Evolutionary conservation across 1,140 invertebrate genomes (phyloP).

Genomic region (Glossosoma conforme): DNA sequence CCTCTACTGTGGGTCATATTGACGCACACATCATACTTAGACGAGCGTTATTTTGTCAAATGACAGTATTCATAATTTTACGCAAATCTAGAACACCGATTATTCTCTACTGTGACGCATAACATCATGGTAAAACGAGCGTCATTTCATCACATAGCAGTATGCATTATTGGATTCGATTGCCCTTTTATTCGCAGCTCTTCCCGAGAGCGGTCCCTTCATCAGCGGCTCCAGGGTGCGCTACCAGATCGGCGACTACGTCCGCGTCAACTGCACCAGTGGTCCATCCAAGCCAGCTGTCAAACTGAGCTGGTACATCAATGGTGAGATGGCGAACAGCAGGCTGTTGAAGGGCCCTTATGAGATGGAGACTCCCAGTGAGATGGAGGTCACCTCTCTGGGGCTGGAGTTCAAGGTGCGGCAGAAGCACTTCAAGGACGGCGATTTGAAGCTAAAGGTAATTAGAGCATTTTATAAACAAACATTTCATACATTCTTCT

Average conservation of each 20-base stretch:
- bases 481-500: too few relatives aligned
- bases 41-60: too few relatives aligned
- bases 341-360: constrained; percentile 39
- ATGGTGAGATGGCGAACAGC: constrained; percentile 69
- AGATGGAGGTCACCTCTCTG: constrained; percentile 66
- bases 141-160: too few relatives aligned
- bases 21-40: too few relatives aligned
- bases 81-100: too few relatives aligned
- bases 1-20: too few relatives aligned
- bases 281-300: constrained; percentile 77
- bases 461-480: too few relatives aligned
- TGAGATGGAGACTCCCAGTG: constrained; percentile 45
- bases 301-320: constrained; percentile 81
- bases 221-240: constrained; percentile 73
- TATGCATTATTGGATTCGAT: too few relatives aligned
- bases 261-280: constrained; percentile 79
- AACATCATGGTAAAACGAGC: too few relatives aligned
- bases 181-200: constrained; percentile 50
- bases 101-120: too few relatives aligned
- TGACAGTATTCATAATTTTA: too few relatives aligned
- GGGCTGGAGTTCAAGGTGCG: constrained; percentile 70
- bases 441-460: constrained; percentile 78
- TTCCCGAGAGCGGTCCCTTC: constrained; percentile 75
- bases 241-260: constrained; percentile 76
- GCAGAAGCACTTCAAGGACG: constrained; percentile 70